phyloP scores from a whole-genome alignment of 1,140 invertebrate species.

The Harlomillsia oculata region DNA sequence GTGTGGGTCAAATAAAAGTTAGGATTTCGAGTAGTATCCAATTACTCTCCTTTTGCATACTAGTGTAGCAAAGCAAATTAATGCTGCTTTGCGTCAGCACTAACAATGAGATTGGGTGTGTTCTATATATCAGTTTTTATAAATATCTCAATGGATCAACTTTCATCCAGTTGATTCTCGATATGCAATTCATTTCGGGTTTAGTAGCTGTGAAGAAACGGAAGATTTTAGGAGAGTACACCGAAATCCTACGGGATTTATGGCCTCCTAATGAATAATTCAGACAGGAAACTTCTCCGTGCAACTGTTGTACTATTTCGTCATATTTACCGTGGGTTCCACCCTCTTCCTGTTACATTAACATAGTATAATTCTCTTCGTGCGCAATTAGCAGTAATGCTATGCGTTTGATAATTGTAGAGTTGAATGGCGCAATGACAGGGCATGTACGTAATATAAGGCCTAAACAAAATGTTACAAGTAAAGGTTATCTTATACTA shows the following conservation, averaged over 20 bases:
- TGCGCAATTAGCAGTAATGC: too few species aligned
- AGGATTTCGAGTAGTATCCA: background rate
- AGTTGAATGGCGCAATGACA: conserved; percentile 2
- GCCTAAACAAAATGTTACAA: too few species aligned
- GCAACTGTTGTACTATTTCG: conserved; percentile 2
- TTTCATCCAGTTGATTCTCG: too few species aligned
- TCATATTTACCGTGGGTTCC: too few species aligned
- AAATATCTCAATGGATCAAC: too few species aligned
- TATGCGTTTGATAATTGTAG: too few species aligned
- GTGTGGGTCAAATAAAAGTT: background rate
- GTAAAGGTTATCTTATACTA: too few species aligned
- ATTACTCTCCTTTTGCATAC: too few species aligned
- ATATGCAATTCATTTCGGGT: too few species aligned
- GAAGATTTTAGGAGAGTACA: background rate
- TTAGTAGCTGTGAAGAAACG: background rate
- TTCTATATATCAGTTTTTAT: background rate
- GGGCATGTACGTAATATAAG: background rate
- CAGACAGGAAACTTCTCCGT: conserved; percentile 18
- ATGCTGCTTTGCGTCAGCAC: background rate
- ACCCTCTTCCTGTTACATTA: conserved; percentile 20
- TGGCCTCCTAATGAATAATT: conserved; percentile 25
- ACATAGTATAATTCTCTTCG: conserved; percentile 4
- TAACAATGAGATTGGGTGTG: background rate
- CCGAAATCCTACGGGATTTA: background rate
- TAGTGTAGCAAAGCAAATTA: too few species aligned